Evolutionary conservation across 2,888 invertebrate species (phyloP), one percentile per base, ranked within the genome.

Genomic region (Polydrusus pterygomalis): DNA sequence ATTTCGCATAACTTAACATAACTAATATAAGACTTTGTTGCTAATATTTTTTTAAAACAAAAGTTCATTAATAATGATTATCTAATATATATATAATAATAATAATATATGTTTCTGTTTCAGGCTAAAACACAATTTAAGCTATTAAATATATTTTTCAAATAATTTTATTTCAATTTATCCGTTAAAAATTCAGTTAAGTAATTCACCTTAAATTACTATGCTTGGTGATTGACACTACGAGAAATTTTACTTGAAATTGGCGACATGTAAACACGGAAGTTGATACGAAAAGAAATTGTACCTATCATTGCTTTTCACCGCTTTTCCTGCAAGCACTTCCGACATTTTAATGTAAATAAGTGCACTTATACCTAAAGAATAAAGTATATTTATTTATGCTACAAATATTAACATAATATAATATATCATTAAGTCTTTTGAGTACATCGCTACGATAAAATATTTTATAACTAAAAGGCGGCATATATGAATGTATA

Each of bases 321-420:
- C 54, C 8, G 54, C 54, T 30, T 51, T 47, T 51, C 20, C 20
- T 51, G 51, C 18, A 56, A 56, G 1, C 17, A 13, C 11, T 56
- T 56, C n/a, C 30, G 54, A 30, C 54, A n/a, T 11, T 56, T 54
- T 56, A 2, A 30, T 30, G 2, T 30, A 30, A n/a, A n/a, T 56
- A 56, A 20, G 13, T 51, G 51, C 18, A 11, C n/a, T 20, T 20
- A 51, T 51, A 49, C 2, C 15, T 5, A 45, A 49, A 17, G 1
- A 34, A 34, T 34, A 7, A 49, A 3, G 6, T 13, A 7, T 30
- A 30, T n/a, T 25, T 56, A 56, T 56, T 56, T 30, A 25, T n/a
- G 54, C 11, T 9, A 49, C 8, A 49, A 45, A 34, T 34, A 34
- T 9, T 34, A 34, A 34, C 34, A 34, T 25, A n/a, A n/a, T n/a